phyloP scores from a whole-genome alignment of 2,888 invertebrate genomes.

The Cordilura impudica region DNA sequence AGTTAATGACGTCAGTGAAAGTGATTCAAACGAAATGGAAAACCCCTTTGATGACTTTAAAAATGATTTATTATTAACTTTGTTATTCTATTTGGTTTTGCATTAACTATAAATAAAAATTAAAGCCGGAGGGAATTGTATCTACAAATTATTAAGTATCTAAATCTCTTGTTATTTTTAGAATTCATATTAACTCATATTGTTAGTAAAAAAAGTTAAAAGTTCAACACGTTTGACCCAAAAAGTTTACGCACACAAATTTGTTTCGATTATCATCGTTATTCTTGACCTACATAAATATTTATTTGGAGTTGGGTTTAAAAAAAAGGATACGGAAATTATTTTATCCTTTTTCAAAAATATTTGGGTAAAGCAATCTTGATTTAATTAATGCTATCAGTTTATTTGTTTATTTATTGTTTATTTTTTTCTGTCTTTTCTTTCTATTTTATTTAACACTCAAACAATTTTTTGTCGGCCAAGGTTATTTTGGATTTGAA shows the following conservation, averaged over 20 bases:
- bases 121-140: neutral
- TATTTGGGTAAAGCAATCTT: neutral
- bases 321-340: constrained; percentile 3
- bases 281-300: constrained; percentile 17
- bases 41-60: neutral
- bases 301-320: neutral
- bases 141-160: neutral
- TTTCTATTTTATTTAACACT: neutral
- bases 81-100: neutral
- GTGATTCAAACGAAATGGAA: constrained; percentile 19
- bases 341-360: constrained; percentile 1
- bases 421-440: neutral
- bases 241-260: neutral
- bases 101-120: neutral
- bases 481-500: constrained; percentile 14
- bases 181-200: too few relatives aligned
- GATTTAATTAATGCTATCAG: neutral
- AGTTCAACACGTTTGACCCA: neutral
- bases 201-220: too few relatives aligned
- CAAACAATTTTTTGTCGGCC: constrained; percentile 20
- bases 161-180: too few relatives aligned
- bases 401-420: neutral
- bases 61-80: constrained; percentile 35
- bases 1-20: constrained; percentile 46
- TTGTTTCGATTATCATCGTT: neutral